Percentiles rank a stretch among this genome's conserved stretches.
Evolutionary conservation across 2,797 vertebrate species (phyloP).

Genomic region (Sebastes goodei): DNA sequence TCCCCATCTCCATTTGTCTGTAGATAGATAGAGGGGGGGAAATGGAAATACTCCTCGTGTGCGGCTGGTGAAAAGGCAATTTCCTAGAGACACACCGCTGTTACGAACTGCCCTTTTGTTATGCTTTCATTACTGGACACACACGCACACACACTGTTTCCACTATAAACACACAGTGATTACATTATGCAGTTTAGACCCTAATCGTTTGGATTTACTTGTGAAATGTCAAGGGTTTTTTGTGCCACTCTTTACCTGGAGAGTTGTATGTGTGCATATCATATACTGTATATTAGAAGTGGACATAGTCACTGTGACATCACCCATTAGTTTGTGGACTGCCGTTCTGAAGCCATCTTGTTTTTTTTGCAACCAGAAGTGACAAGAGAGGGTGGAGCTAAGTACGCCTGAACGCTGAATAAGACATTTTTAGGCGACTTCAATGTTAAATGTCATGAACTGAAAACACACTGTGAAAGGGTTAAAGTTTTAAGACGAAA

Average conservation of each 20-base stretch:
- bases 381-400: too few relatives aligned
- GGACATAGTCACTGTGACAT: too few relatives aligned
- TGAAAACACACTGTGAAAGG: too few relatives aligned
- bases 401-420: too few relatives aligned
- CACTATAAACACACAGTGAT: slow-evolving; percentile 25
- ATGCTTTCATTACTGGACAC: slow-evolving; percentile 50
- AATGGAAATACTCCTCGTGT: slow-evolving; percentile 65
- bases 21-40: slow-evolving; percentile 49
- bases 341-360: too few relatives aligned
- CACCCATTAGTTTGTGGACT: too few relatives aligned
- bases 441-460: too few relatives aligned
- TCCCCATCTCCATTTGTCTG: slow-evolving; percentile 43
- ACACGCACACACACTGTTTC: slow-evolving; percentile 8
- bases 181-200: slow-evolving; percentile 12
- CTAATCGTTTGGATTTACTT: slow-evolving; percentile 10
- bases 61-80: slow-evolving; percentile 68
- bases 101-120: slow-evolving; percentile 53
- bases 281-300: too few relatives aligned
- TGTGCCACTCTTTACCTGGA: neutral
- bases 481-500: too few relatives aligned
- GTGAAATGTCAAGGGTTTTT: neutral
- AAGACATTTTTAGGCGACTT: too few relatives aligned
- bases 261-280: neutral
- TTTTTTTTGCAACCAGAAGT: too few relatives aligned
- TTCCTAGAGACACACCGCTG: slow-evolving; percentile 51